Evolutionary conservation across 2,888 invertebrate species (phyloP), one percentile per base, ranked within the genome.

Genomic region (Acanthosepion esculentum): DNA sequence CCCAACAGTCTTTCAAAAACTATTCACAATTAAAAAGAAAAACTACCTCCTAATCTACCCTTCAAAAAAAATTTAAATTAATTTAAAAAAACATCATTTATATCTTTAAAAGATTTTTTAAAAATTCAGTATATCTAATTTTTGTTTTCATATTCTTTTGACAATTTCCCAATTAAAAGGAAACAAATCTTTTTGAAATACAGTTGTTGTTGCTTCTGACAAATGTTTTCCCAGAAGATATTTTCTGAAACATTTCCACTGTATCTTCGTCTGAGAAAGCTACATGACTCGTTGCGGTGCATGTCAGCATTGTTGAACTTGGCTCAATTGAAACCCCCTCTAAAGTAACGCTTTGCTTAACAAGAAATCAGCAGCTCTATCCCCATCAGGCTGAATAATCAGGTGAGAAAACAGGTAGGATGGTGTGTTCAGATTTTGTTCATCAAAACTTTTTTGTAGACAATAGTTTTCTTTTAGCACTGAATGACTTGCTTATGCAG

Each of bases 361-460:
- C 93, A 23, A 93, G 93, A 93, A 93, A 93, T 93, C 93, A 50
- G 50, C 93, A 50, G 93, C 53, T 53, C 53, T 50, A 53, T 48
- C 53, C 50, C 53, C 53, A 93, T 53, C 29, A n/a, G 93, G 53
- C 93, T 53, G 53, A 93, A 92, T n/a, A 93, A 93, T 53, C 93
- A 93, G 93, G 93, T 93, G 93, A 93, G 93, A 93, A 18, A 18
- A 53, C 93, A 93, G 93, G 93, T 93, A 93, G 93, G 93, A 48
- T 53, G 53, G 93, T 53, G 93, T 53, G 48, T 93, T 50, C 29
- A 92, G 50, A 92, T 93, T 93, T 93, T 93, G 93, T 48, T 78
- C n/a, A 50, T 50, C 48, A 93, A 26, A 50, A 93, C 15, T 50
- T 48, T 41, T 93, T 93, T 93, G 53, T 93, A 48, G 92, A 29